Evolutionary conservation across 37 sponge, comb jelly and placozoan species (phyloP).

Genomic region (Haliclona indistincta): DNA sequence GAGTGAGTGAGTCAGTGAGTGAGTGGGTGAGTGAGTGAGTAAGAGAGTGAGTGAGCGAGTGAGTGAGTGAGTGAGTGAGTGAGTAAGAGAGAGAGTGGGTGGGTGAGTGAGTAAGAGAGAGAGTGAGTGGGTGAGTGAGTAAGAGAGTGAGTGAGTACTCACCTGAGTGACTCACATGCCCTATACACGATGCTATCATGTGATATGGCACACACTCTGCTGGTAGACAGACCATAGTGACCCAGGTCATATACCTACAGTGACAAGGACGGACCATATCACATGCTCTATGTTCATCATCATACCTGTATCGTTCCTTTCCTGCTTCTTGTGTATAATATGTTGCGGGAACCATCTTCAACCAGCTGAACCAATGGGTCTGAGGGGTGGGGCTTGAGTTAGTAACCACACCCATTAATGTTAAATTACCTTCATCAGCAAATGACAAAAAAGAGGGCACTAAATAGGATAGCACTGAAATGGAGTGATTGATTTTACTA

Average conservation of each 20-base stretch:
- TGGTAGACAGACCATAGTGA: constrained; percentile 50
- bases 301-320: constrained; percentile 70
- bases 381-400: constrained; percentile 14
- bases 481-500: constrained; percentile 84
- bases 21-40: too few relatives aligned
- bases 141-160: not conserved
- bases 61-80: too few relatives aligned
- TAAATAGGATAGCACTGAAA: constrained; percentile 82
- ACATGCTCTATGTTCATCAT: not conserved
- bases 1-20: too few relatives aligned
- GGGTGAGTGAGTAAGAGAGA: too few relatives aligned
- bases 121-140: too few relatives aligned
- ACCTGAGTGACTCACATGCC: constrained; percentile 43
- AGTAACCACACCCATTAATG: not conserved
- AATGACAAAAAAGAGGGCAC: constrained; percentile 92
- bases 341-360: constrained; percentile 72
- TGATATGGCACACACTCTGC: constrained; percentile 38
- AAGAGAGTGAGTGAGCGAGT: too few relatives aligned
- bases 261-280: not conserved
- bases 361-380: constrained; percentile 83
- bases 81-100: too few relatives aligned
- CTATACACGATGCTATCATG: constrained; percentile 44
- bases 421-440: constrained; percentile 66
- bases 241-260: constrained; percentile 86
- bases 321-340: constrained; percentile 81